Conservation (phyloP, 1,140 invertebrate species). For the Aporrectodea caliginosa region DNA sequence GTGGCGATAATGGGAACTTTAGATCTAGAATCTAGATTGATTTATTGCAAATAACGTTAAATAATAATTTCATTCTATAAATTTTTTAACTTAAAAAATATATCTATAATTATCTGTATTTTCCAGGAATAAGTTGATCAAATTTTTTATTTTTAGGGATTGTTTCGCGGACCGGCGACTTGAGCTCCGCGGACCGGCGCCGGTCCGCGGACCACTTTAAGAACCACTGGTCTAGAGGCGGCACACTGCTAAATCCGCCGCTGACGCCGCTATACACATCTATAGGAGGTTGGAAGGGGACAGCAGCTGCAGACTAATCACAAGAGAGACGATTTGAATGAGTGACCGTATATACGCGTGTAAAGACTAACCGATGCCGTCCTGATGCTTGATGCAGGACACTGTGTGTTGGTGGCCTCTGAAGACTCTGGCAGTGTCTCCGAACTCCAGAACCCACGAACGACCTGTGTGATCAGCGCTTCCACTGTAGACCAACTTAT, state of each 20-base stretch:
- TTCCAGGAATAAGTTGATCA: no score
- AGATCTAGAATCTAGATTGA: no score
- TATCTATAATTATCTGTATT: no score
- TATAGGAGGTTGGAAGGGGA: neutral
- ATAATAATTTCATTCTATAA: no score
- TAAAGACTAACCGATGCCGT: slow-evolving; percentile 57
- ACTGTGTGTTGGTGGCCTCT: slow-evolving; percentile 59
- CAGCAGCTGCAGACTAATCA: neutral
- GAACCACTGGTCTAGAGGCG: neutral
- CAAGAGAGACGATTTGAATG: neutral
- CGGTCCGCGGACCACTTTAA: no score
- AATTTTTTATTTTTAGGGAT: no score
- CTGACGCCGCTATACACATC: neutral
- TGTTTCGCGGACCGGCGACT: no score
- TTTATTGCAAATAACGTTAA: no score
- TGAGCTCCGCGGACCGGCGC: no score
- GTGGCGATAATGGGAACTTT: no score
- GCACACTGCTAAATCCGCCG: neutral
- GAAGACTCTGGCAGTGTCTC: slow-evolving; percentile 60
- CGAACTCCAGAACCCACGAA: slow-evolving; percentile 62
- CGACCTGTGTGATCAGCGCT: slow-evolving; percentile 59
- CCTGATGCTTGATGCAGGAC: slow-evolving; percentile 55
- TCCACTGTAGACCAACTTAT: slow-evolving; percentile 60
- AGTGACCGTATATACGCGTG: neutral
- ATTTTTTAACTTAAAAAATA: no score